Evolutionary conservation across 2,113 vertebrate species (phyloP), one percentile per base, ranked within the genome.

Genomic region (Vombatus ursinus): DNA sequence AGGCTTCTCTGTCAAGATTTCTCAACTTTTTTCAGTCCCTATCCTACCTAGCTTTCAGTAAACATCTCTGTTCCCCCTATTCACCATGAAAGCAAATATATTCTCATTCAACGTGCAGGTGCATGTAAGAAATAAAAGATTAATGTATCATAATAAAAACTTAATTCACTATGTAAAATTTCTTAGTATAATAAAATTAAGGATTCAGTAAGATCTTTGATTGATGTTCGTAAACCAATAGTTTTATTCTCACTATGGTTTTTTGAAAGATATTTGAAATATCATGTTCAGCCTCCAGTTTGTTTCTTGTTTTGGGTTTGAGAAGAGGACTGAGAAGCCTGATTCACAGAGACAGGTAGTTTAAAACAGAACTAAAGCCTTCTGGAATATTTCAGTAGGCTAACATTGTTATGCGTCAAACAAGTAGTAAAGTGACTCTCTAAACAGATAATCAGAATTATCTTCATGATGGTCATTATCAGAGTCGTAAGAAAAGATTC

Each of bases 321-420:
- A 68, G 14, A 68, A 37, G 31, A 68, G 61, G 11, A 14, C 61
- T 77, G 14, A n/a, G 37, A 77, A 77, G n/a, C 68, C 37, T n/a
- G 68, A 77, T 77, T 77, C 68, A 68, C 31, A 77, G 19, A 77
- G n/a, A 77, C 2, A 77, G 14, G 19, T 77, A n/a, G 37, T n/a
- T 68, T 37, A 16, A 68, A 68, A 68, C 28, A 68, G 31, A 68
- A 53, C 51, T 92, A 94, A 77, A 94, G 28, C 23, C 92, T 25
- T 28, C 94, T 68, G 93, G 31, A 96, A 94, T 96, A 94, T 91
- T 92, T 97, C 50, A 95, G 52, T 0, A 90, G 49, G 3, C 22
- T 90, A 24, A 51, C 94, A 54, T 0, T 91, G 28, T 94, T 16
- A 77, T 2, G 6, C 22, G 16, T 44, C 68, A 19, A 77, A 44